Evolutionary conservation across 2,888 invertebrate genomes (phyloP).

Genomic region (Cabera pusaria): DNA sequence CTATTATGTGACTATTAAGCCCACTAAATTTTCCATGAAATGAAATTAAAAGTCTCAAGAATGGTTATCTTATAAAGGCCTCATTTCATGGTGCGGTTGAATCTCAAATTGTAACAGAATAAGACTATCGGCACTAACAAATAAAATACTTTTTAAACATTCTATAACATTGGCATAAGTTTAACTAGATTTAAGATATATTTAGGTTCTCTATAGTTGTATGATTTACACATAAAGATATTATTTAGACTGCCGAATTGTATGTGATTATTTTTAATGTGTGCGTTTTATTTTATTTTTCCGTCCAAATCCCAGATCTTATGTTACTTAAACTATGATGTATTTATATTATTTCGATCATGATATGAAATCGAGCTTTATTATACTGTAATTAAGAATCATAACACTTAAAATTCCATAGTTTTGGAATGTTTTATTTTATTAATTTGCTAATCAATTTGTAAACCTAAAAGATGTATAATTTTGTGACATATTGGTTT

Average conservation of each 20-base stretch:
- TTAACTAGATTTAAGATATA: slow-evolving; percentile 40
- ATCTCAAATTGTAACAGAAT: no score
- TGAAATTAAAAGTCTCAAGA: no score
- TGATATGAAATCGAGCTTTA: slow-evolving; percentile 2
- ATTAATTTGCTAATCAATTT: slow-evolving; percentile 1
- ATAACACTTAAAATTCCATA: not conserved
- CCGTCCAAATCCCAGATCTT: slow-evolving; percentile 66
- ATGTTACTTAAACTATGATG: slow-evolving; percentile 47
- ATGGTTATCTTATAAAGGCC: no score
- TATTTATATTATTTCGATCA: slow-evolving; percentile 36
- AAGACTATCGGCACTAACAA: no score
- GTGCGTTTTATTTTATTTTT: slow-evolving; percentile 50
- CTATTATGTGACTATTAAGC: no score
- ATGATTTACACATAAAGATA: slow-evolving; percentile 29
- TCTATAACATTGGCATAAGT: slow-evolving; percentile 32
- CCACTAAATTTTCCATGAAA: no score
- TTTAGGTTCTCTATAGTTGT: slow-evolving; percentile 41
- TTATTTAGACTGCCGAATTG: slow-evolving; percentile 34
- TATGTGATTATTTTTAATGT: slow-evolving; percentile 38
- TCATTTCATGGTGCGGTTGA: no score
- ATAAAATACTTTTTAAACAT: no score
- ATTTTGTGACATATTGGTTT: slow-evolving; percentile 25
- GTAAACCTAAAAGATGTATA: not conserved
- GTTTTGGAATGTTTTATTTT: not conserved
- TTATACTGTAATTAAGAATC: no score